Conservation (phyloP, 2,888 invertebrate species). For the Oligia strigilis region DNA sequence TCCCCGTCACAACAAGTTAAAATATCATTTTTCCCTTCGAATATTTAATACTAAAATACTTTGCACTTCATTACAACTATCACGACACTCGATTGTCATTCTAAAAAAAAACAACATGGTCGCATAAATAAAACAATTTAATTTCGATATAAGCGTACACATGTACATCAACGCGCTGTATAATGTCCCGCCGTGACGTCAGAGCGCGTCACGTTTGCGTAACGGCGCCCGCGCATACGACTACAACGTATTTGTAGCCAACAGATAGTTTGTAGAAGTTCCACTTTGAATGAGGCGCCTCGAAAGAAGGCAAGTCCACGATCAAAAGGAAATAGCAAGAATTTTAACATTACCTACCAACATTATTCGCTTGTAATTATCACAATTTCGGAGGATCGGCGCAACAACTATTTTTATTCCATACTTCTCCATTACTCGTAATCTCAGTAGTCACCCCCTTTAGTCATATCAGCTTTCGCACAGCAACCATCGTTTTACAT, state of each 20-base stretch:
- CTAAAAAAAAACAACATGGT: constrained; percentile 17
- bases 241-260: constrained; percentile 58
- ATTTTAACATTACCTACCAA: neutral
- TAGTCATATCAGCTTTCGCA: no score
- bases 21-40: constrained; percentile 24
- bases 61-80: constrained; percentile 36
- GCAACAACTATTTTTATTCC: neutral
- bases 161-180: constrained; percentile 60
- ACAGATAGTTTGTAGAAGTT: constrained; percentile 46
- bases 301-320: neutral
- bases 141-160: constrained; percentile 43
- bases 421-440: no score
- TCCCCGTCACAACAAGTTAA: constrained; percentile 27
- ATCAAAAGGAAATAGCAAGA: neutral
- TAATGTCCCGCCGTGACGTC: constrained; percentile 77
- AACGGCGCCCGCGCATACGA: constrained; percentile 71
- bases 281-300: neutral
- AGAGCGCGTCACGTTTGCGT: constrained; percentile 84
- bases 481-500: no score
- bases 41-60: constrained; percentile 36
- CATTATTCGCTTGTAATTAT: neutral
- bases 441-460: no score
- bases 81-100: constrained; percentile 27
- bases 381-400: neutral
- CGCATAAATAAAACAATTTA: constrained; percentile 57